Conservation (phyloP, 1,140 invertebrate genomes). For the Onthophagus taurus region DNA sequence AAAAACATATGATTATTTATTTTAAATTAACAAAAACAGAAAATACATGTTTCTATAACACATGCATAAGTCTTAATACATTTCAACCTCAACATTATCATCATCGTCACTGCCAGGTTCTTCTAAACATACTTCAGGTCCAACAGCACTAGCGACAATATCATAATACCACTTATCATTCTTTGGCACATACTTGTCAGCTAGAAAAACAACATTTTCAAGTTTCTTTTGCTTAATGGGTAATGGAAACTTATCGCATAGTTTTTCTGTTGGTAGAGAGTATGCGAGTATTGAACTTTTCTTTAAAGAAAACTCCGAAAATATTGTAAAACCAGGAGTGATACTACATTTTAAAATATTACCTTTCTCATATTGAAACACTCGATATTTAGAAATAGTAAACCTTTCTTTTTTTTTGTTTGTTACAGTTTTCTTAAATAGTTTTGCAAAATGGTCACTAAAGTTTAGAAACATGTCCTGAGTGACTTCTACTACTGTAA, state of each 20-base stretch:
- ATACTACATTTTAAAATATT: slow-evolving; percentile 3
- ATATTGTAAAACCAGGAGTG: background rate
- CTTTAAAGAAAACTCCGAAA: background rate
- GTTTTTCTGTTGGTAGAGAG: background rate
- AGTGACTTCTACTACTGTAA: slow-evolving; percentile 8
- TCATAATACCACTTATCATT: too few relatives aligned
- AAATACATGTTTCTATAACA: too few relatives aligned
- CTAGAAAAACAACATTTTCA: too few relatives aligned
- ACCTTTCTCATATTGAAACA: too few relatives aligned
- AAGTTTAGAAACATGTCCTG: slow-evolving; percentile 4
- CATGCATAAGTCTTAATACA: too few relatives aligned
- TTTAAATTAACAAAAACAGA: too few relatives aligned
- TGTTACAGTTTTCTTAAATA: background rate
- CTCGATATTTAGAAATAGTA: too few relatives aligned
- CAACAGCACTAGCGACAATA: too few relatives aligned
- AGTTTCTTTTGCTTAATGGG: background rate
- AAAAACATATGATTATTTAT: too few relatives aligned
- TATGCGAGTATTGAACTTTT: too few relatives aligned
- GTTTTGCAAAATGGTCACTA: slow-evolving; percentile 1
- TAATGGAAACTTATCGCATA: background rate
- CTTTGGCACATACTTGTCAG: too few relatives aligned
- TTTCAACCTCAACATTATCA: background rate
- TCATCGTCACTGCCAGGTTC: background rate
- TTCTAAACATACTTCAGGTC: slow-evolving; percentile 1
- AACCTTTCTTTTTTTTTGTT: slow-evolving; percentile 4